Evolutionary conservation across 2,797 vertebrate species (phyloP), one percentile per base, ranked within the genome.

Genomic region (Cyprinella venusta): DNA sequence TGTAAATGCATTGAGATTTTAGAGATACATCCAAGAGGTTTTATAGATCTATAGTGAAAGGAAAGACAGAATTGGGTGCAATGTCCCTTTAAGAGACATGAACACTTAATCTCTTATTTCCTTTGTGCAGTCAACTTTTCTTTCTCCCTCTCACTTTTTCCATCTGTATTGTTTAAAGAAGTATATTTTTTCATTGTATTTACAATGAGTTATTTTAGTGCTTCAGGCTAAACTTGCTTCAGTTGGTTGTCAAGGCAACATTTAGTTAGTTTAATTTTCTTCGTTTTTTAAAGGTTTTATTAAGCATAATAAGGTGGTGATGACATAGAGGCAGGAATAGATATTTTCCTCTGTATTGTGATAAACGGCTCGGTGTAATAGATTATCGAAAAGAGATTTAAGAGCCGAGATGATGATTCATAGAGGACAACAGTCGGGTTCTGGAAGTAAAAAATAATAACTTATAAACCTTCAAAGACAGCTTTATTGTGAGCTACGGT

Each of bases 111-210:
- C 80, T 76, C 69, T 71, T 26, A 54, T 40, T 70, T 45, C 18
- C 40, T n/a, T 45, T 40, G 56, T 26, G 26, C 30, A 36, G 9
- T 78, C 54, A 18, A 30, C 71, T 45, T 69, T 33, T 56, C 38
- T 54, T 74, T 36, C 33, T 85, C 63, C 67, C 84, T 72, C 9
- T 74, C 33, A 33, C 19, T 82, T 40, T 83, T 52, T 86, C 68
- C 78, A 95, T 94, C 93, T 86, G 97, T 97, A 88, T 94, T 98
- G 92, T 98, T 99, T 98, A 93, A 95, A 42, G 97, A 94, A 97
- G 54, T 56, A 56, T 3, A 12, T 12, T 12, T 42, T 42, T 45
- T 45, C 12, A 13, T 9, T 59, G n/a, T 24, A n/a, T 24, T n/a
- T n/a, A 56, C 54, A n/a, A n/a, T 56, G n/a, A 56, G 4, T 9